Conservation (phyloP, 1,140 invertebrate genomes). For the Pseudoatta argentina region DNA sequence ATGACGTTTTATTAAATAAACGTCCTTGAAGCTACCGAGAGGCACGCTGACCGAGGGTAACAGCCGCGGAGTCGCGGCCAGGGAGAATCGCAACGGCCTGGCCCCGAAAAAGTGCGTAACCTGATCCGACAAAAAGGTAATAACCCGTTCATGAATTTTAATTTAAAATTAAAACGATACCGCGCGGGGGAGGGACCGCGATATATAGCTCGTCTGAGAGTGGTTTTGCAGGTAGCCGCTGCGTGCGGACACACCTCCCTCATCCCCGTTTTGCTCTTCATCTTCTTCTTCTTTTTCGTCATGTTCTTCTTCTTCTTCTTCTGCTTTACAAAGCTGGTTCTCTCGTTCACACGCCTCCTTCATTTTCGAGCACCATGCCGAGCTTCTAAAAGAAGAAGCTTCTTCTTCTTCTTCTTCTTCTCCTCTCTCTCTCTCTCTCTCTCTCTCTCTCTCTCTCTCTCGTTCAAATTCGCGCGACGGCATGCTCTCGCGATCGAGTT, state of each 20-base stretch:
- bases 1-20: conserved; percentile 66
- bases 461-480: conserved; percentile 10
- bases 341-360: conserved; percentile 74
- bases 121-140: conserved; percentile 77
- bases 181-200: conserved; percentile 75
- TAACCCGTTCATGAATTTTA: conserved; percentile 81
- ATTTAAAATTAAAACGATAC: conserved; percentile 81
- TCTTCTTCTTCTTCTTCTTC: conserved; percentile 8
- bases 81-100: conserved; percentile 48
- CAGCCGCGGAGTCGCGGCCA: conserved; percentile 24
- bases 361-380: conserved; percentile 65
- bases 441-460: conserved; percentile 30
- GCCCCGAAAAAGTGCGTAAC: conserved; percentile 70
- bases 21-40: conserved; percentile 53
- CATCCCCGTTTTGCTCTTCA: conserved; percentile 56
- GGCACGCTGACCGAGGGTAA: conserved; percentile 44
- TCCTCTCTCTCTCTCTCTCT: conserved; percentile 2
- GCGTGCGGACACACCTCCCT: conserved; percentile 73
- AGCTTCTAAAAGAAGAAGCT: conserved; percentile 65
- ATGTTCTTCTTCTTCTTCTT: conserved; percentile 48
- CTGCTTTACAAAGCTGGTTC: conserved; percentile 61
- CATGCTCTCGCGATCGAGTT: conserved; percentile 47
- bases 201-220: conserved; percentile 74
- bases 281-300: conserved; percentile 57
- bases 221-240: conserved; percentile 77